Evolutionary conservation across 2,113 vertebrate species (phyloP), one percentile per base, ranked within the genome.

Genomic region (Probosciger aterrimus): DNA sequence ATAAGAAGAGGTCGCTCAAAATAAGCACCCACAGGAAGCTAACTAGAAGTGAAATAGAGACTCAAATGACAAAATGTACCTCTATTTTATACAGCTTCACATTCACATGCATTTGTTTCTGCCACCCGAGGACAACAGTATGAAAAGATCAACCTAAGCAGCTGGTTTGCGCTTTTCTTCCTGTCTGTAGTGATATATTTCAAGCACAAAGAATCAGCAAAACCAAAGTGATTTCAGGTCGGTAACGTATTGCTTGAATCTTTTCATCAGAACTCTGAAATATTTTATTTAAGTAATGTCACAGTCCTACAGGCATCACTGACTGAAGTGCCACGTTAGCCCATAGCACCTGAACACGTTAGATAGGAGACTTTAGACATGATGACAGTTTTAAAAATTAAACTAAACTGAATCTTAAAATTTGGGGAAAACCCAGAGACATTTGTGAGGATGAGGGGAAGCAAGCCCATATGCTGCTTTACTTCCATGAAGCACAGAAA

Each of bases 1-100:
- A 25, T 50, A 16, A 85, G 70, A 87, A 71, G 55, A 87, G 82
- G 82, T 89, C 87, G 53, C 44, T 47, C 63, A 88, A 88, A 96
- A 74, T 18, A 86, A 94, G 33, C 16, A 41, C 25, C 52, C 19
- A 31, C 22, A 37, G 37, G 23, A 95, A 92, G 80, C n/a, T 77
- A 94, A 91, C 2, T 82, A 71, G 27, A 92, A 82, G 39, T 47
- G 63, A 90, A 94, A 80, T 90, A 65, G 18, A 24, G 28, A 59
- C 14, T 83, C n/a, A 65, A 76, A 44, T 47, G n/a, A 70, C 62
- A 76, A 91, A 90, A 79, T 49, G 17, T 2, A 49, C 44, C 31
- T 82, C 41, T 5, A 4, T 85, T 87, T 91, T 74, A 18, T 30
- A 77, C 24, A 92, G 78, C 23, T 52, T 77, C 57, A 30, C 53